These are phyloP conservation scores for Caerostris extrusa DNA, from an alignment of 1,140 invertebrate genomes.

Conservation along the genomic window DNA sequence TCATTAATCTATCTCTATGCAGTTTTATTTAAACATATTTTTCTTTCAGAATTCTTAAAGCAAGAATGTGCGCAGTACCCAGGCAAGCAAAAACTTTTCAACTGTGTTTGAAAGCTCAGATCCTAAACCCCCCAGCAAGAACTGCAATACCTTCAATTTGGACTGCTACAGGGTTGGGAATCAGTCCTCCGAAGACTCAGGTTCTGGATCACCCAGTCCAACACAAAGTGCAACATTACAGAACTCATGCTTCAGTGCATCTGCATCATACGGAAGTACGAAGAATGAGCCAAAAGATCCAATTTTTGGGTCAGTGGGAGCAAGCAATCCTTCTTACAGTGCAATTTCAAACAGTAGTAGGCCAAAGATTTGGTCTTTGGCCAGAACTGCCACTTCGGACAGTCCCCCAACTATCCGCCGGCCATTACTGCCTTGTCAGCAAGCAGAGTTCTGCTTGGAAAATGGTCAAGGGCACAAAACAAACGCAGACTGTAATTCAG, in stretches of 20 bases:
- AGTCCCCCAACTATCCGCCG: conserved; percentile 67
- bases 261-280: not conserved
- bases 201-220: conserved; percentile 45
- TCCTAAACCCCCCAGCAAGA: not conserved
- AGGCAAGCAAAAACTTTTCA: not conserved
- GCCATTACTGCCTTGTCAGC: not conserved
- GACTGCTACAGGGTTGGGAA: conserved; percentile 48
- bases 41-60: conserved; percentile 59
- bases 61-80: conserved; percentile 3
- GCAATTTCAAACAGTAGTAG: conserved; percentile 80
- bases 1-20: no score
- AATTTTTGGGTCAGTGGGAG: not conserved
- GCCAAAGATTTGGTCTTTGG: conserved; percentile 98
- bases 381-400: conserved; percentile 92
- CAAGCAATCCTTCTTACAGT: not conserved
- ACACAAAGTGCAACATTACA: not conserved
- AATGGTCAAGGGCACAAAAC: not conserved
- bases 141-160: not conserved
- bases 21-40: not conserved
- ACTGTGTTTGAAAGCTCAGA: not conserved
- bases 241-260: not conserved
- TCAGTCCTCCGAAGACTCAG: conserved; percentile 65
- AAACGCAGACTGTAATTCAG: not conserved
- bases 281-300: conserved; percentile 19
- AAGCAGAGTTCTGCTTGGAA: not conserved